These are phyloP conservation scores for Carassius auratus DNA, from an alignment of 2,113 vertebrate genomes.

Conservation along the genomic window DNA sequence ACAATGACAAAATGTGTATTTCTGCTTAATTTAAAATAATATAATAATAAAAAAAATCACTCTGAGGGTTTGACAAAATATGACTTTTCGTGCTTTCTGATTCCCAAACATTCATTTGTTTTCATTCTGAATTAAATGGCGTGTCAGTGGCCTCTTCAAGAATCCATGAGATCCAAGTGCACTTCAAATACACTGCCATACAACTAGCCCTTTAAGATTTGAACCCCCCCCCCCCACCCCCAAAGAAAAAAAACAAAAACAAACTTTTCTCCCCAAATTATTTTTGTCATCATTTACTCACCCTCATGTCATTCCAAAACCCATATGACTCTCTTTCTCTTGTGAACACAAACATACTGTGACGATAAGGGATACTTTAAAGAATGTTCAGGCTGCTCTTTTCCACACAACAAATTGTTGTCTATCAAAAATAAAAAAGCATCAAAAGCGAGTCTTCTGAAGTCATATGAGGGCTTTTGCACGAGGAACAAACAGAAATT, in stretches of 20 bases:
- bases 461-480: no score
- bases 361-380: background rate
- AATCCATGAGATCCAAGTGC: background rate
- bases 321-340: background rate
- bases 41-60: background rate
- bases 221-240: background rate
- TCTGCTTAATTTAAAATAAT: background rate
- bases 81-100: background rate
- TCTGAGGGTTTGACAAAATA: background rate
- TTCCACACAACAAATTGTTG: background rate
- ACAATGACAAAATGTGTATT: background rate
- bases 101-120: background rate
- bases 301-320: background rate
- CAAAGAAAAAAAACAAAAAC: background rate
- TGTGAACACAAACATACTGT: background rate
- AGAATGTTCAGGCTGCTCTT: background rate
- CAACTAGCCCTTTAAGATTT: constrained; percentile 2
- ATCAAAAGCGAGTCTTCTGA: no score
- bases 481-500: background rate
- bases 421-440: background rate
- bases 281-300: background rate
- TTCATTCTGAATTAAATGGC: background rate
- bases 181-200: constrained; percentile 3
- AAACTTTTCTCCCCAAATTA: background rate
- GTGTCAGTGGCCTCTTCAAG: no score